Conservation (phyloP, 2,888 invertebrate genomes). For the Caenorhabditis zanzibari region DNA sequence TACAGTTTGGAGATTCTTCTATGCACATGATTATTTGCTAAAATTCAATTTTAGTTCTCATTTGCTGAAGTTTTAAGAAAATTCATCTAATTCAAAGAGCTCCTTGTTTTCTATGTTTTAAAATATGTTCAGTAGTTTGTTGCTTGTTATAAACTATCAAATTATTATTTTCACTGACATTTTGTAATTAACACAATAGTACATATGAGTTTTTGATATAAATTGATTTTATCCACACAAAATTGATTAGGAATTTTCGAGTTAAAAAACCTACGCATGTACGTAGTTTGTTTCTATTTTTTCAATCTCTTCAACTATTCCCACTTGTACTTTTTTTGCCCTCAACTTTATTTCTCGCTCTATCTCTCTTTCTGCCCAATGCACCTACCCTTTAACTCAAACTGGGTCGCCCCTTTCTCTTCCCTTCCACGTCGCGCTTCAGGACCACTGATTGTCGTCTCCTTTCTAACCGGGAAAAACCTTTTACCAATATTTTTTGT, state of each 20-base stretch:
- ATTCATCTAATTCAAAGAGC: no score
- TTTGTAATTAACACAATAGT: background rate
- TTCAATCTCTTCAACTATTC: slow-evolving; percentile 29
- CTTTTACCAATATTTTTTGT: slow-evolving; percentile 60
- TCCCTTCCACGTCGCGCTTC: slow-evolving; percentile 1
- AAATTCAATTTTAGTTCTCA: no score
- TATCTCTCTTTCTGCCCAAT: background rate
- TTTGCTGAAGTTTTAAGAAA: no score
- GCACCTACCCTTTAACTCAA: slow-evolving; percentile 24
- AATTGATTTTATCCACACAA: slow-evolving; percentile 18
- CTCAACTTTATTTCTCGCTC: background rate
- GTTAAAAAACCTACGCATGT: slow-evolving; percentile 6
- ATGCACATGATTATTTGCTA: no score
- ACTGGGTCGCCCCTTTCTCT: slow-evolving; percentile 19
- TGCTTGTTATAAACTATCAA: no score
- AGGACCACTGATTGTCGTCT: slow-evolving; percentile 54
- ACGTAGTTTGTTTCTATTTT: slow-evolving; percentile 52
- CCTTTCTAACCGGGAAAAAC: slow-evolving; percentile 36
- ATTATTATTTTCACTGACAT: background rate
- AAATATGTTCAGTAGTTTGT: no score
- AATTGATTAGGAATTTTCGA: slow-evolving; percentile 5
- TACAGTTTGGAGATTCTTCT: no score
- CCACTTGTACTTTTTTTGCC: slow-evolving; percentile 34
- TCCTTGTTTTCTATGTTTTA: no score
- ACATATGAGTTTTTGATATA: background rate